A percentile compares a stretch with the other conserved stretches of the same genome.
These are phyloP conservation scores for Parnassius mnemosyne DNA, from an alignment of 2,888 invertebrate species.

Conservation along the genomic window DNA sequence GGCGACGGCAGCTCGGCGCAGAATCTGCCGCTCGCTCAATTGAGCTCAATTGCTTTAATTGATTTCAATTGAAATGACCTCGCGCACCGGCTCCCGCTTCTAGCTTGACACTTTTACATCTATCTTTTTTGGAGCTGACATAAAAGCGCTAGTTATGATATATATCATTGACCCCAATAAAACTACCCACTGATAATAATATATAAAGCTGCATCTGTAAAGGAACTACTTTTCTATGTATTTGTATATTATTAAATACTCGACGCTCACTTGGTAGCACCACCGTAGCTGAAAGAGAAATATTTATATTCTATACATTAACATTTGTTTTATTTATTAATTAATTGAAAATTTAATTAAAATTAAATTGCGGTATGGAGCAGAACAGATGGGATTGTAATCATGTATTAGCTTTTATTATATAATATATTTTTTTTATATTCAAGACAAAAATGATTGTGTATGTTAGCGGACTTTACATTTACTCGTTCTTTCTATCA, in stretches of 20 bases:
- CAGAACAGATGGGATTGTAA: too few species aligned
- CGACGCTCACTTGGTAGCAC: too few species aligned
- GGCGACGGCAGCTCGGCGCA: constrained; percentile 68
- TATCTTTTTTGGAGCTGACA: constrained; percentile 78
- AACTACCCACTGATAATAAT: constrained; percentile 27
- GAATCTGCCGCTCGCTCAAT: constrained; percentile 79
- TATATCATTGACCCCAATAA: constrained; percentile 56
- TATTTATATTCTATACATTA: too few species aligned
- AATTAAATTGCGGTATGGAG: too few species aligned
- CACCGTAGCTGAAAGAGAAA: too few species aligned
- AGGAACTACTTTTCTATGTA: constrained; percentile 5
- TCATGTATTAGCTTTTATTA: too few species aligned
- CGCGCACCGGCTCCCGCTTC: constrained; percentile 74
- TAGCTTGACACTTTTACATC: constrained; percentile 78
- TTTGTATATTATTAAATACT: background rate
- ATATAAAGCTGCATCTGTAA: constrained; percentile 9
- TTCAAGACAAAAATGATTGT: too few species aligned
- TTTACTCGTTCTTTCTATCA: too few species aligned
- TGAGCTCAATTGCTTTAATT: constrained; percentile 78
- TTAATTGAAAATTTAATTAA: too few species aligned
- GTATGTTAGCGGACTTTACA: too few species aligned
- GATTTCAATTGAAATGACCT: constrained; percentile 80
- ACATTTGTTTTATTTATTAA: too few species aligned
- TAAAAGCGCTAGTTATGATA: constrained; percentile 61
- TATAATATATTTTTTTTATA: too few species aligned